These are phyloP conservation scores for Hoplias malabaricus DNA, from an alignment of 2,113 vertebrate species.

Conservation along the genomic window DNA sequence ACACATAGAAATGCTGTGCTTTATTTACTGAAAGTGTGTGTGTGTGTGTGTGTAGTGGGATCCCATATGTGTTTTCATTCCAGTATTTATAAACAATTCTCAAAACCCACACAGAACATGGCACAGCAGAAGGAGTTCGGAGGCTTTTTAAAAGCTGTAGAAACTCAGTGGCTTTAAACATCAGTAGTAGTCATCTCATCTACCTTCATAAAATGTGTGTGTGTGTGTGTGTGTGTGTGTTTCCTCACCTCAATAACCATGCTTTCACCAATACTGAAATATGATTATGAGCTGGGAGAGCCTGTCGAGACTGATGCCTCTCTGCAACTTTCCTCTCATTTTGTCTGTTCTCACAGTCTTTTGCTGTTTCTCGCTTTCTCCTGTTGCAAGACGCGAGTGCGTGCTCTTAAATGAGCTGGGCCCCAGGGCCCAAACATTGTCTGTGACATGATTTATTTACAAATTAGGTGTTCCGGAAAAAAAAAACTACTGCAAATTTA, in stretches of 20 bases:
- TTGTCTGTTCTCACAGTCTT: slow-evolving; percentile 18
- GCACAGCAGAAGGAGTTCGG: background rate
- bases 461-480: background rate
- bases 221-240: slow-evolving; percentile 4
- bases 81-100: background rate
- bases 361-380: slow-evolving; percentile 2
- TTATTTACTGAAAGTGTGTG: slow-evolving; percentile 7
- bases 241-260: background rate
- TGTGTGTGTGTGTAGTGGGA: background rate
- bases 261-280: slow-evolving; percentile 29
- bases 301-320: slow-evolving; percentile 16
- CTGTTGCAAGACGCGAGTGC: background rate
- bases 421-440: background rate
- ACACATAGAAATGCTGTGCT: slow-evolving; percentile 42
- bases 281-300: slow-evolving; percentile 24
- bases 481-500: background rate
- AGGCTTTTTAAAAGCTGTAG: background rate
- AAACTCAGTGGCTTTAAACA: slow-evolving; percentile 8
- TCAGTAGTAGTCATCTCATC: slow-evolving; percentile 1
- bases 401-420: background rate
- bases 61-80: background rate
- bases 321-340: slow-evolving; percentile 22
- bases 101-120: background rate
- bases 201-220: slow-evolving; percentile 11
- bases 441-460: background rate